Evolutionary conservation across 1,140 invertebrate genomes (phyloP).

Genomic region (Cotesia vestalis): DNA sequence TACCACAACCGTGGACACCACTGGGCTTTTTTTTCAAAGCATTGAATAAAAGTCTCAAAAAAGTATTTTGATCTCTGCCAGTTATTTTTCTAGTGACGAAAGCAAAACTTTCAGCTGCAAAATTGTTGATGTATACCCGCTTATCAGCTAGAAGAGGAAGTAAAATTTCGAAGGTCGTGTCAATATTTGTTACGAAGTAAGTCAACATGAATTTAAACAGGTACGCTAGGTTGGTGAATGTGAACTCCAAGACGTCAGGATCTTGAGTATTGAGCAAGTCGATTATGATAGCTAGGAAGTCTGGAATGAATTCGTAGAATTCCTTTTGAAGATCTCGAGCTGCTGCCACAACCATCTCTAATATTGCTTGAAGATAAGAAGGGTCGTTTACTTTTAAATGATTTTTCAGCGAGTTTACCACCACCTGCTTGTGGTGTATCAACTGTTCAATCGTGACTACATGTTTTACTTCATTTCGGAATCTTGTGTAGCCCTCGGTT

Average conservation of each 20-base stretch:
- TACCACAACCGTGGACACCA: slow-evolving; percentile 78
- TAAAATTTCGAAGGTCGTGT: slow-evolving; percentile 77
- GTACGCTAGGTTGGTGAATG: slow-evolving; percentile 84
- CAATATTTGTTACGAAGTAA: slow-evolving; percentile 82
- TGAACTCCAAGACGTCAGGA: slow-evolving; percentile 83
- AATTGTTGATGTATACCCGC: slow-evolving; percentile 85
- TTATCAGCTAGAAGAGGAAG: slow-evolving; percentile 78
- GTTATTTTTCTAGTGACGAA: slow-evolving; percentile 87
- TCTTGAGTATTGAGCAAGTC: slow-evolving; percentile 80
- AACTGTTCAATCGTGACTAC: slow-evolving; percentile 83
- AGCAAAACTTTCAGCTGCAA: slow-evolving; percentile 94
- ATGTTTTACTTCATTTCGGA: slow-evolving; percentile 76
- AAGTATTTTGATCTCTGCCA: slow-evolving; percentile 75
- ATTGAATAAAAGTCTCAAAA: slow-evolving; percentile 77
- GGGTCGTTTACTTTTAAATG: slow-evolving; percentile 75
- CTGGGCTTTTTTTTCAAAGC: slow-evolving; percentile 73
- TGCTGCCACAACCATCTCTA: slow-evolving; percentile 86
- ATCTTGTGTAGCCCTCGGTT: slow-evolving; percentile 80
- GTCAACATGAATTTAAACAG: slow-evolving; percentile 89
- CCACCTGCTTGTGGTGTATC: slow-evolving; percentile 78
- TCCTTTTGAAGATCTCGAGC: slow-evolving; percentile 86
- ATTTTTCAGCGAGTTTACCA: slow-evolving; percentile 76
- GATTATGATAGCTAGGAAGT: slow-evolving; percentile 76
- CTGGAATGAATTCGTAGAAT: slow-evolving; percentile 83
- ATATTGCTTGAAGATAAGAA: slow-evolving; percentile 77